These are phyloP conservation scores for Prosapia bicincta DNA, from an alignment of 2,888 invertebrate species.

Conservation along the genomic window DNA sequence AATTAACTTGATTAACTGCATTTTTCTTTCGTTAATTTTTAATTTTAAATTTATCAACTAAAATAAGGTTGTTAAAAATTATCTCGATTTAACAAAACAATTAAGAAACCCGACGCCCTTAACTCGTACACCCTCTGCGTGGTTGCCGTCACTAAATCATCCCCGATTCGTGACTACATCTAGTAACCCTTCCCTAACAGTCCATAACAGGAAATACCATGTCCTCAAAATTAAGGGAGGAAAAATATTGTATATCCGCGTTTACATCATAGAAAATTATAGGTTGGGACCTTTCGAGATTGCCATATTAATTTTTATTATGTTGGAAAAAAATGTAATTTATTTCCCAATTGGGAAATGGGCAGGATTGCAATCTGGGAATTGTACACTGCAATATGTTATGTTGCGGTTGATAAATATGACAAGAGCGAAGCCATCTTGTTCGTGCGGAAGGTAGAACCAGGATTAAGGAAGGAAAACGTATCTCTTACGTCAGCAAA, in stretches of 20 bases:
- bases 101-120: not conserved
- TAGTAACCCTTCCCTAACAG: not conserved
- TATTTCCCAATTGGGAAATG: not conserved
- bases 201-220: not conserved
- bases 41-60: no score
- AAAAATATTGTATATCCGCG: not conserved
- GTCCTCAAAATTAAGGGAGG: not conserved
- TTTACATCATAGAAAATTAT: slow-evolving; percentile 2
- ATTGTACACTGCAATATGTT: not conserved
- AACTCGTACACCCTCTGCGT: not conserved
- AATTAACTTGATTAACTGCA: no score
- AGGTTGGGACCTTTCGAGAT: not conserved
- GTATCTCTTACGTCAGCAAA: no score
- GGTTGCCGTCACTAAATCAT: not conserved
- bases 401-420: not conserved
- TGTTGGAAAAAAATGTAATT: not conserved
- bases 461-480: no score
- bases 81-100: not conserved
- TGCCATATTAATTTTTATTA: not conserved
- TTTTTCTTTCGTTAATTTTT: no score
- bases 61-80: no score
- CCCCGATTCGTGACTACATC: not conserved
- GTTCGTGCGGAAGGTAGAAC: no score
- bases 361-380: not conserved
- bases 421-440: not conserved